Evolutionary conservation across 2,888 invertebrate species (phyloP).

Genomic region (Terebella lapidaria): DNA sequence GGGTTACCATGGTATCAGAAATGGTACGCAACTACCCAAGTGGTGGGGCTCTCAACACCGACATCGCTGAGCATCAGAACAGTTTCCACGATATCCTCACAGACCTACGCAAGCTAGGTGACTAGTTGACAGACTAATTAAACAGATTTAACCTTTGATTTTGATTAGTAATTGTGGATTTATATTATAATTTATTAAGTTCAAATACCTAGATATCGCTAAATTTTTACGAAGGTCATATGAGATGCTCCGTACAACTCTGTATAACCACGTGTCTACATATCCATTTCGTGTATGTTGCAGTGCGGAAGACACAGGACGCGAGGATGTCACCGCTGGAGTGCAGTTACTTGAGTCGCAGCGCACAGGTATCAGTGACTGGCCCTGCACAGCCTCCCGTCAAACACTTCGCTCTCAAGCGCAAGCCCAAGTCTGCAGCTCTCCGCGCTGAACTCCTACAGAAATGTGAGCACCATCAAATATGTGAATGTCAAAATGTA

Average conservation of each 20-base stretch:
- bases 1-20: constrained; percentile 96
- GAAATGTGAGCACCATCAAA: constrained; percentile 61
- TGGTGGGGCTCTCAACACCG: constrained; percentile 81
- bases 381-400: constrained; percentile 66
- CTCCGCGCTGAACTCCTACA: constrained; percentile 82
- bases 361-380: constrained; percentile 81
- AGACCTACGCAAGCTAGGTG: constrained; percentile 72
- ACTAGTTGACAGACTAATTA: constrained; percentile 5
- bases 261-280: no score
- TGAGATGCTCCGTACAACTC: no score
- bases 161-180: no score
- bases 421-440: constrained; percentile 90
- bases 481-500: neutral
- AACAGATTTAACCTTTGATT: no score
- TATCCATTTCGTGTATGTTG: no score
- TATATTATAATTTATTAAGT: no score
- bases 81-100: constrained; percentile 66
- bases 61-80: constrained; percentile 80
- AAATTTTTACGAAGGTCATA: no score
- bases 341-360: constrained; percentile 92
- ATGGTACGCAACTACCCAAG: constrained; percentile 89
- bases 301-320: constrained; percentile 41
- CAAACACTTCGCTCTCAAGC: constrained; percentile 87
- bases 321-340: constrained; percentile 78
- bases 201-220: no score